Evolutionary conservation across 2,888 invertebrate species (phyloP), one percentile per base, ranked within the genome.

Genomic region (Pinctada fucata): DNA sequence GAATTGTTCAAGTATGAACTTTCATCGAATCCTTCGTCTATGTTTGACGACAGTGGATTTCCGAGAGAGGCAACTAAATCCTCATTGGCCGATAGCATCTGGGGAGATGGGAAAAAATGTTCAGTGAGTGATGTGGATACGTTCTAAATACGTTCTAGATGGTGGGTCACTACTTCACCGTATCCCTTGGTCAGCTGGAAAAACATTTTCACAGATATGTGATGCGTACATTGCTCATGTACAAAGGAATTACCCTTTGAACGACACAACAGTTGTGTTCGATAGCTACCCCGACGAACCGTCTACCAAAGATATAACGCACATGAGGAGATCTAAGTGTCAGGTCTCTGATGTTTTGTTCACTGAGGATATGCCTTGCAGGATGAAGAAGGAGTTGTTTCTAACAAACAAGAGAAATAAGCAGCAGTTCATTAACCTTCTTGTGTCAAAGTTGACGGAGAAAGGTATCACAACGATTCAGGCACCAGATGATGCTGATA

Each of bases 371-470:
- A 49, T 49, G 16, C 64, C 66, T 2, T 66, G 45, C 49, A 73
- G 5, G 49, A 16, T 13, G 50, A 73, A 50, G 50, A 73, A 73
- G n/a, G 66, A 66, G 6, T 8, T 16, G n/a, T 73, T 73, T 64
- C 71, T 88, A 4, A 72, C 82, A 16, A 86, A 88, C 72, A 45
- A 3, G 5, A n/a, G 45, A 50, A 85, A 85, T 76, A 85, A 83
- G 75, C 85, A 83, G 50, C 50, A 31, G 5, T 84, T 85, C 70
- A 83, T 84, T 2, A 63, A 72, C 52, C 10, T 80, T 31, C 74
- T 85, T 47, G 52, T 72, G 64, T 49, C 74, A 16, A 66, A 79
- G 8, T 70, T 85, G 10, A 5, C 68, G 45, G 66, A 52, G 13
- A 13, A n/a, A 64, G 78, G 75, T 13, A 45, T 51, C 13, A 72